These are phyloP conservation scores for Drosophila testacea DNA, from an alignment of 2,888 invertebrate genomes.

Conservation along the genomic window DNA sequence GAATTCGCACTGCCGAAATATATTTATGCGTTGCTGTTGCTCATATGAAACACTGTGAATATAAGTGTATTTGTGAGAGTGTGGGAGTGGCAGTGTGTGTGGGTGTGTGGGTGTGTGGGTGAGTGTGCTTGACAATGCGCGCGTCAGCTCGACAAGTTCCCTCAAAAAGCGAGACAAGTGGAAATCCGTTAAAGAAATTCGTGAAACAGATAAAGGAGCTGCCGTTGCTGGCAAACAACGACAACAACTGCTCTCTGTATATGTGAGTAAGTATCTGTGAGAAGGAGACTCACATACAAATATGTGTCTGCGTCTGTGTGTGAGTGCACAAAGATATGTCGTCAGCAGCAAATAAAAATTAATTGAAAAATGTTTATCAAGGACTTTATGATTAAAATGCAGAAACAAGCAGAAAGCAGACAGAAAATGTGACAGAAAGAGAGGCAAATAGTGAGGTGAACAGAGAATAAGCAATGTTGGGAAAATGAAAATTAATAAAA, in stretches of 20 bases:
- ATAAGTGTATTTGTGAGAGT: conserved; percentile 10
- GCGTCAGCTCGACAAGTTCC: conserved; percentile 72
- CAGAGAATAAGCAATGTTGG: conserved; percentile 16
- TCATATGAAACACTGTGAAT: conserved; percentile 28
- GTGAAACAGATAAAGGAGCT: conserved; percentile 70
- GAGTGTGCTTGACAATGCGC: conserved; percentile 55
- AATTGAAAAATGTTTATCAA: conserved; percentile 81
- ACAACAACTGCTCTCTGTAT: conserved; percentile 31
- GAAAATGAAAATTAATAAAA: conserved; percentile 49
- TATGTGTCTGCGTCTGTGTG: conserved; percentile 10
- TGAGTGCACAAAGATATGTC: conserved; percentile 69
- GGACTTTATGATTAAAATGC: conserved; percentile 75
- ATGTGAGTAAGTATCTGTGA: conserved; percentile 5
- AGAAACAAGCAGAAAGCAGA: conserved; percentile 27
- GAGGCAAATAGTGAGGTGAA: conserved; percentile 1
- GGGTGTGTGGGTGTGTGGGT: conserved; percentile 19
- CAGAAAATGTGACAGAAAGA: conserved; percentile 12
- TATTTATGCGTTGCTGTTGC: conserved; percentile 56
- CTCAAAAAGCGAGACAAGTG: conserved; percentile 76
- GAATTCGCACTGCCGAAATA: conserved; percentile 34
- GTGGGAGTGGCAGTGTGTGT: conserved; percentile 12
- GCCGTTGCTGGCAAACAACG: conserved; percentile 40
- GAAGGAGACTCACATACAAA: not conserved
- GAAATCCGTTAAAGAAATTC: conserved; percentile 78
- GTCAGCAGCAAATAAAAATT: conserved; percentile 79